Evolutionary conservation across 2,113 vertebrate genomes (phyloP), one percentile per base, ranked within the genome.

Genomic region (Heloderma charlesbogerti): DNA sequence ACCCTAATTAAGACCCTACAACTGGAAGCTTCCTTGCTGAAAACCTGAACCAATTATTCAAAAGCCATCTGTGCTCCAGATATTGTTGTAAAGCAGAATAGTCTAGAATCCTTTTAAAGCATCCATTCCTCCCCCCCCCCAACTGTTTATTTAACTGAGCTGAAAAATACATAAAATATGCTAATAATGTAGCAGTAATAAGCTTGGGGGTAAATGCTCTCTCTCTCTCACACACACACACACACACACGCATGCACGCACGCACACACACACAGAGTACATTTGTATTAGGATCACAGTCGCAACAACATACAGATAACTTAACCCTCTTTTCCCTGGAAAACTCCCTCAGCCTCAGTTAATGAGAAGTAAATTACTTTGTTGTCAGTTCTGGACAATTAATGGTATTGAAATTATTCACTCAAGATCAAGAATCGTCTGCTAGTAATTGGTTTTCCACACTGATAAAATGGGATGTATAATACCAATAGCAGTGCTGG

Each of bases 141-240:
- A 96, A 93, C 92, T 90, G 95, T 94, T 95, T 97, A 97, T 96
- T 85, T 96, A 97, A 94, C 91, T 88, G 91, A 94, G 92, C 92
- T 95, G 91, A 93, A 90, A 95, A 96, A 95, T 92, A 94, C 91
- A 95, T 96, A 95, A 96, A 95, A 96, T 95, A 94, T 96, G 95
- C 92, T 96, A 97, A 96, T 96, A 94, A 91, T 27, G 2, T 93
- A 93, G 93, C 91, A 93, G 95, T 93, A 92, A 94, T 93, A 90
- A 95, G 92, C 91, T 95, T 93, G 94, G 79, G 94, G 90, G 54
- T 20, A 40, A 74, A 57, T 71, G 10, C n/a, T 82, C 45, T 51
- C 25, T 54, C 37, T 63, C 86, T 25, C 25, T 54, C 37, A 37
- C 86, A 13, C 43, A 48, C 45, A 25, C 84, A 22, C 67, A 71